A percentile compares a stretch with the other conserved stretches of the same genome.
These are phyloP conservation scores for Hydrozoanthus gracilis DNA, from an alignment of 92 coral and sea anemone species.

Conservation along the genomic window DNA sequence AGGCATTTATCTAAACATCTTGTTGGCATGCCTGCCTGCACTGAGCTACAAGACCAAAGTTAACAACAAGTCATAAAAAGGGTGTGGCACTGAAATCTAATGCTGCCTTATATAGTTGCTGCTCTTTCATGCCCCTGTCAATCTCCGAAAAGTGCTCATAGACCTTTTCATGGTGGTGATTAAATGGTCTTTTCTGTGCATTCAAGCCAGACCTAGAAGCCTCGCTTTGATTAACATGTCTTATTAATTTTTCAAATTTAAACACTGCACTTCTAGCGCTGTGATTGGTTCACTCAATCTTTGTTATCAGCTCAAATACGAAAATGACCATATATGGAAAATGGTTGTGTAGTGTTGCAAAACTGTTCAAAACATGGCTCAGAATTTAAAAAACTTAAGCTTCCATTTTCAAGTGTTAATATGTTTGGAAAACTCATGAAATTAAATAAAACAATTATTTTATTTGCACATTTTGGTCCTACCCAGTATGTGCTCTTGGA, in stretches of 20 bases:
- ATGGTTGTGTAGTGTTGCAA: too few species aligned
- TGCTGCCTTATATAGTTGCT: background rate
- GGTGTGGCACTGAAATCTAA: background rate
- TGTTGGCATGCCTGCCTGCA: background rate
- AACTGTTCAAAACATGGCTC: too few species aligned
- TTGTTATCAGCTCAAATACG: too few species aligned
- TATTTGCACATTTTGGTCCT: too few species aligned
- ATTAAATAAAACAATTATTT: too few species aligned
- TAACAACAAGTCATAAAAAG: background rate
- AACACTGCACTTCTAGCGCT: too few species aligned
- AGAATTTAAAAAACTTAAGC: too few species aligned
- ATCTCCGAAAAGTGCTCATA: background rate
- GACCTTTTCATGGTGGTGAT: background rate
- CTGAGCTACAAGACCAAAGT: background rate
- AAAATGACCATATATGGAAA: too few species aligned
- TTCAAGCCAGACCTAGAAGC: background rate
- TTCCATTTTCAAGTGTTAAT: too few species aligned
- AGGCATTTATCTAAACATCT: background rate
- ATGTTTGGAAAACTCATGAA: too few species aligned
- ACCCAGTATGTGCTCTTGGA: too few species aligned
- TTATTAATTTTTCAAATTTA: background rate
- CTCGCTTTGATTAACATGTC: background rate
- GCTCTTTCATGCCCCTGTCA: background rate
- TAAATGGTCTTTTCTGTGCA: background rate
- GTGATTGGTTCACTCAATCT: too few species aligned